These are phyloP conservation scores for Cydia pomonella DNA, from an alignment of 1,140 invertebrate genomes.

Conservation along the genomic window DNA sequence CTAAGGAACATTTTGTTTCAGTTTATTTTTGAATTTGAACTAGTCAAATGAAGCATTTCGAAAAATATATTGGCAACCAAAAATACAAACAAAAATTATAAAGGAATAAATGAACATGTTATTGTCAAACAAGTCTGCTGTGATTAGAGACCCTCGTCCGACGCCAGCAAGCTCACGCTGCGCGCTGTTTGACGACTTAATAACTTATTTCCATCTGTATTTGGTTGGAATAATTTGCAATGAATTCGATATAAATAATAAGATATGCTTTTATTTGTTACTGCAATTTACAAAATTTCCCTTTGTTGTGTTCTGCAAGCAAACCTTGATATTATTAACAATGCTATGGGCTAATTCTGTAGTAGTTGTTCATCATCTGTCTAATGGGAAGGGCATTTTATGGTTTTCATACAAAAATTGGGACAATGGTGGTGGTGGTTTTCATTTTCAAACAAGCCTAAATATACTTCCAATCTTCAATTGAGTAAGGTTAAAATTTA, in stretches of 20 bases:
- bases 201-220: slow-evolving; percentile 21
- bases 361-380: background rate
- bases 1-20: no score
- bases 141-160: slow-evolving; percentile 23
- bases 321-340: background rate
- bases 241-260: background rate
- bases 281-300: background rate
- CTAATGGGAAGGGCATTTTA: background rate
- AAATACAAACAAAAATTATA: background rate
- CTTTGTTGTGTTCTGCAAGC: background rate
- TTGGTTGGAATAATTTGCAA: slow-evolving; percentile 25
- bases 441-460: background rate
- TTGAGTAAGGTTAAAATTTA: background rate
- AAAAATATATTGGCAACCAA: background rate
- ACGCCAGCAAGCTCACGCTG: slow-evolving; percentile 17
- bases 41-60: background rate
- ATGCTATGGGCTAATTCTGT: background rate
- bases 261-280: background rate
- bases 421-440: no score
- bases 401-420: background rate
- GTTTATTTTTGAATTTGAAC: background rate
- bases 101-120: slow-evolving; percentile 25
- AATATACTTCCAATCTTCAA: background rate
- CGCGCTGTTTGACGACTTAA: slow-evolving; percentile 30
- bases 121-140: slow-evolving; percentile 11